Percentiles rank a stretch among this genome's conserved stretches.
phyloP scores from a whole-genome alignment of 1,140 invertebrate species.

The Wiebesia pumilae region DNA sequence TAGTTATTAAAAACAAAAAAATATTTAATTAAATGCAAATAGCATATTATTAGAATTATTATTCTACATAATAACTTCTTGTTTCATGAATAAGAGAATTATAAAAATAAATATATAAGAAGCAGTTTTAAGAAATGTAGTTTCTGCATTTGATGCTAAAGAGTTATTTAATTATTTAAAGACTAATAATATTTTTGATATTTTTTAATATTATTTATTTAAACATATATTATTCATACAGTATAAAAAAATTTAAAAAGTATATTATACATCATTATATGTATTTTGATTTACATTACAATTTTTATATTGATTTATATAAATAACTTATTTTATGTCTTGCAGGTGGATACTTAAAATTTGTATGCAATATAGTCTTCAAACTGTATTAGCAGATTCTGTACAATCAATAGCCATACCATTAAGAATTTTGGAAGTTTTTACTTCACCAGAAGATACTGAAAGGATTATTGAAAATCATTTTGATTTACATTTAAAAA shows the following conservation, averaged over 20 bases:
- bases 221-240: neutral
- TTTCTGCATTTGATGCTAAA: no score
- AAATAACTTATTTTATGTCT: slow-evolving; percentile 18
- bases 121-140: no score
- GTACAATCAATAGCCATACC: slow-evolving; percentile 82
- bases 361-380: slow-evolving; percentile 67
- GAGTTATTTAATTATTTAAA: no score
- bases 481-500: slow-evolving; percentile 62
- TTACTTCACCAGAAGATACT: slow-evolving; percentile 78
- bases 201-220: slow-evolving; percentile 46
- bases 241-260: no score
- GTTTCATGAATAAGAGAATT: no score
- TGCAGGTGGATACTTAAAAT: slow-evolving; percentile 67
- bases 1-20: neutral
- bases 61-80: no score
- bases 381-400: slow-evolving; percentile 63
- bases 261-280: neutral
- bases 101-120: no score
- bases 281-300: neutral
- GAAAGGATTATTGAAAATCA: slow-evolving; percentile 71
- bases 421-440: slow-evolving; percentile 86
- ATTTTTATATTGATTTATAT: neutral
- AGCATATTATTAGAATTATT: no score
- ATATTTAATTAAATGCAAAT: no score
- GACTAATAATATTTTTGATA: slow-evolving; percentile 41